Base-by-base conservation (phyloP, 2,888 invertebrate genomes). In the Heliconius aoede region DNA sequence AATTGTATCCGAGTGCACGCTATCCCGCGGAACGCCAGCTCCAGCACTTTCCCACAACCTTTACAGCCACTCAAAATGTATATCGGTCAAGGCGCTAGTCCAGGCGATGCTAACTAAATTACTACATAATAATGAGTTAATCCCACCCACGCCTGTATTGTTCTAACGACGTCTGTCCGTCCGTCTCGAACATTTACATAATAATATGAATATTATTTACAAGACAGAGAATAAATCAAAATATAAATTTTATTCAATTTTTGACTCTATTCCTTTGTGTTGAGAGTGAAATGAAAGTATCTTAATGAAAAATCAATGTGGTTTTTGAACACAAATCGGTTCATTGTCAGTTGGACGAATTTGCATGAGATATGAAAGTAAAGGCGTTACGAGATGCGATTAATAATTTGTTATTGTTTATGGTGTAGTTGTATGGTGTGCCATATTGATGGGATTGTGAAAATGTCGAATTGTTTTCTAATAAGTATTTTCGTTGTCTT, bases 301-400 rank as follows among this genome's bases (percentile, higher is more conserved):
- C 51, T 55, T n/a, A 18, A n/a, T 28, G 75, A 40, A 72, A 82
- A 77, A 67, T 78, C 77, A 81, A 78, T 30, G 82, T 85, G 82
- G 86, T 82, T 67, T 81, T 75, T 82, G 83, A 82, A 83, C 87
- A 88, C 88, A 90, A 92, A 91, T 89, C 89, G 87, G 89, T 88
- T 91, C 91, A 93, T 94, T 94, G 93, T 92, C 90, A 91, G 90
- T 86, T 82, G 84, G 87, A 88, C 86, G 85, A 90, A 94, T 94
- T 93, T 91, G 93, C 93, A 94, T 94, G 89, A 90, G 88, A 90
- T 91, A 91, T 86, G 92, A 93, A 92, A 92, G 90, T 89, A 85
- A 85, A 89, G 88, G 88, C 87, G 89, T 86, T 88, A 80, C 72
- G 79, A 85, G 85, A 84, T 73, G 86, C 88, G 87, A 90, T 90